Base-by-base conservation (phyloP, 1,140 invertebrate genomes). In the Nasonia giraulti region DNA sequence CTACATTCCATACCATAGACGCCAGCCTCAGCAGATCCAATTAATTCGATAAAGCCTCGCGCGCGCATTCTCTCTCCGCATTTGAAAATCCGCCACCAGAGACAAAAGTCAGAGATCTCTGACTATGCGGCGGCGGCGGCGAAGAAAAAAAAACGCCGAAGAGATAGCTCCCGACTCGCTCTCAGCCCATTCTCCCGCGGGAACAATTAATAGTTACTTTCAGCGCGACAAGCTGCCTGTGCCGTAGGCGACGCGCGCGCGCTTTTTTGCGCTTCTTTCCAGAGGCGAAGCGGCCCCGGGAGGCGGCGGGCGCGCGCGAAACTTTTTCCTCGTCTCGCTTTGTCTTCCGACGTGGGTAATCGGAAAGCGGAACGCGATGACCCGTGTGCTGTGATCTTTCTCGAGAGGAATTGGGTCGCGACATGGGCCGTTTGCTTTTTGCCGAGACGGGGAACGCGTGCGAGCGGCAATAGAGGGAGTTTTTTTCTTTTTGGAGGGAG, bases 191-290 rank as follows among this genome's bases (percentile, higher is more conserved):
- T 27, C 66, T 73, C 76, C 40, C 76, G 0, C 33, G 69, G 47
- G 82, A 73, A 79, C 83, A 84, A 79, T 84, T 84, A 79, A 79
- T 73, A 73, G 83, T 84, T 83, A 50, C 62, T 83, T 11, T 82
- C 73, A 71, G 66, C 44, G 23, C 62, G 47, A 40, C 47, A 27
- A 55, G 31, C 27, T 23, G 71, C 66, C 73, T 23, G 37, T 31
- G 37, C 69, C 47, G 47, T 50, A 20, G 62, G 62, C 62, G n/a
- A 47, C 33, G 76, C 66, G 20, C 27, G 33, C 69, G 27, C 27
- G 27, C 78, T 83, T 82, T 37, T 27, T n/a, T 1, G 5, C 6
- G 40, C 80, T 14, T 40, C 55, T 62, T 62, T 62, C 55, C 68
- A 33, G 68, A 4, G 23, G 14, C 1, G 27, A 1, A 27, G 27